These are phyloP conservation scores for Ailuropoda melanoleuca DNA, from an alignment of 2,113 vertebrate species.

Conservation along the genomic window DNA sequence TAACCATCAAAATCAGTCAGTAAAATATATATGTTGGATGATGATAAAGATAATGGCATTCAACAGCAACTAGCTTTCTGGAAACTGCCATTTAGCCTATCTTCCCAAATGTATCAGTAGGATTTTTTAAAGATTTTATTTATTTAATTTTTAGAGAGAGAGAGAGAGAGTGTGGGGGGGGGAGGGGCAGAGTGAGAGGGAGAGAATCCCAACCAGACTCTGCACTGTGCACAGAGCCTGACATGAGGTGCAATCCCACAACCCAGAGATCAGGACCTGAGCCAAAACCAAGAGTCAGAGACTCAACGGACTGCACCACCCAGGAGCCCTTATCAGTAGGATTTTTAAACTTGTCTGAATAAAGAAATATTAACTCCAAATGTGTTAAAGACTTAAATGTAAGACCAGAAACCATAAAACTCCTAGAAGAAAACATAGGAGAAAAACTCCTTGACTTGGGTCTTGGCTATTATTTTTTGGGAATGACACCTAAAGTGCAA, in stretches of 20 bases:
- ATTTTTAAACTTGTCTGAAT: not conserved
- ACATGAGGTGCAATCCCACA: not conserved
- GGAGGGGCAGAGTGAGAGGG: not conserved
- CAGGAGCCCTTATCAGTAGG: not conserved
- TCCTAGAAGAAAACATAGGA: not conserved
- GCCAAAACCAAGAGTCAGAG: not conserved
- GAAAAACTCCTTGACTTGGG: not conserved
- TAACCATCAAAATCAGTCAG: not conserved
- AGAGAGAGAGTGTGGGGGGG: not conserved
- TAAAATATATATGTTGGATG: not conserved
- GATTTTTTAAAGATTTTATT: not conserved
- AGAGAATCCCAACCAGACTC: not conserved
- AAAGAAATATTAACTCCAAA: not conserved
- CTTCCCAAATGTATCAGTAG: not conserved
- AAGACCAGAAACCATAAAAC: not conserved
- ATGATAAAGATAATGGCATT: not conserved
- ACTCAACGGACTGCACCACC: not conserved
- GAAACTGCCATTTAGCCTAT: not conserved
- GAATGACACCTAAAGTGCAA: not conserved
- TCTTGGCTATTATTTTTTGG: not conserved
- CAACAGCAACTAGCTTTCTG: not conserved
- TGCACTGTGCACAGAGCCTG: fast-evolving
- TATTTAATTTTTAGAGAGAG: not conserved
- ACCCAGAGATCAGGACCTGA: not conserved
- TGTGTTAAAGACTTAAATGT: not conserved